A percentile compares a stretch with the other conserved stretches of the same genome.
Conservation (phyloP, 2,797 vertebrate genomes). For the Bradypodion pumilum region DNA sequence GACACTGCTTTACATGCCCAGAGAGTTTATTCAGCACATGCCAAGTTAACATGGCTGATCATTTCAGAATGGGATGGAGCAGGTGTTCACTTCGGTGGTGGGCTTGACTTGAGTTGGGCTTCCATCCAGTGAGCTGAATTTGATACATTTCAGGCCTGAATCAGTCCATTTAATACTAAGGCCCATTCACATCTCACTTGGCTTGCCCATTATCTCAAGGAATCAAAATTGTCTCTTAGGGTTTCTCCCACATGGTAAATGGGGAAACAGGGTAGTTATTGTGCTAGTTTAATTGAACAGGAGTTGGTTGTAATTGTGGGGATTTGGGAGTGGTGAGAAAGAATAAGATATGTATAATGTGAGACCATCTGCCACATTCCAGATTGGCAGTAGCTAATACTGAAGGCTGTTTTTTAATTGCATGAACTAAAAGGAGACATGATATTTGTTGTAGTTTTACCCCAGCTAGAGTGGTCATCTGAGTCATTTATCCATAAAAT, state of each 20-base stretch:
- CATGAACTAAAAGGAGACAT: neutral
- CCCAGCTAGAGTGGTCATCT: neutral
- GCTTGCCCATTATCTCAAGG: neutral
- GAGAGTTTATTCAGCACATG: neutral
- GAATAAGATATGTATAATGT: neutral
- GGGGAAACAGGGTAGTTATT: neutral
- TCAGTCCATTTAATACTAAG: neutral
- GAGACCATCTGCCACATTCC: neutral
- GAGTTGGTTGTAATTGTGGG: neutral
- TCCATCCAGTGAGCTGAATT: neutral
- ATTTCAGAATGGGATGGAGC: neutral
- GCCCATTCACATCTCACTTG: neutral
- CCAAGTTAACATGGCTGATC: constrained; percentile 6
- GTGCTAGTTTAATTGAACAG: neutral
- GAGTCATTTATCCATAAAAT: neutral
- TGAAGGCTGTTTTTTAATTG: neutral
- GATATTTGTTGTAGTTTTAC: neutral
- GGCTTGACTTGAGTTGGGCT: neutral
- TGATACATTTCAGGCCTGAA: neutral
- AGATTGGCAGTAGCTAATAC: neutral
- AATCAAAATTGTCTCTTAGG: neutral
- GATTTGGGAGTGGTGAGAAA: neutral
- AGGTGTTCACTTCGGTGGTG: neutral
- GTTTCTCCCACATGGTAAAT: neutral
- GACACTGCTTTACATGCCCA: neutral